A percentile compares a stretch with the other conserved stretches of the same genome.
These are phyloP conservation scores for Drosophila sucinea DNA, from an alignment of 1,140 invertebrate genomes.

Conservation along the genomic window DNA sequence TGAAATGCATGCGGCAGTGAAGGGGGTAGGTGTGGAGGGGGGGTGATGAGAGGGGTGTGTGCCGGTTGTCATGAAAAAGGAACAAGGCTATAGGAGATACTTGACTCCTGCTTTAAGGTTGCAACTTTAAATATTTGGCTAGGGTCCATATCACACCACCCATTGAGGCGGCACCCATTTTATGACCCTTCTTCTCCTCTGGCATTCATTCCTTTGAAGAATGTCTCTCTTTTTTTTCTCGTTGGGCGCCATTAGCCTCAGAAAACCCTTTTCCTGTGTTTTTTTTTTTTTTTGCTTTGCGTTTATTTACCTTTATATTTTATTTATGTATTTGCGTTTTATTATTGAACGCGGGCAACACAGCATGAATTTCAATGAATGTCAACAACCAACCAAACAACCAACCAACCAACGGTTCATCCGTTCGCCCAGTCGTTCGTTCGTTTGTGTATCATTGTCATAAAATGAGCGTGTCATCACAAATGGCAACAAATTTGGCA, in stretches of 20 bases:
- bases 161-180: constrained; percentile 57
- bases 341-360: constrained; percentile 74
- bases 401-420: not conserved
- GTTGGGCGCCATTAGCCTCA: constrained; percentile 59
- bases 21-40: not conserved
- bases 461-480: constrained; percentile 78
- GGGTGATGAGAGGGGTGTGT: not conserved
- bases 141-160: constrained; percentile 35
- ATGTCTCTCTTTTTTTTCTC: constrained; percentile 25
- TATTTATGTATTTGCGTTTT: constrained; percentile 80
- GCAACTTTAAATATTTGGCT: constrained; percentile 51
- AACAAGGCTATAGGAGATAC: constrained; percentile 10
- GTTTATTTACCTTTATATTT: constrained; percentile 82
- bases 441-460: constrained; percentile 60
- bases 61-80: not conserved
- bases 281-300: constrained; percentile 31
- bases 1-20: constrained; percentile 65
- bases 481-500: constrained; percentile 80
- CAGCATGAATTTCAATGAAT: constrained; percentile 80
- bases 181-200: constrained; percentile 32
- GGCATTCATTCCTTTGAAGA: constrained; percentile 22
- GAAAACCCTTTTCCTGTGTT: constrained; percentile 52
- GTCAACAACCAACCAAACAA: constrained; percentile 46
- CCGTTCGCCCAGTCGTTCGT: not conserved
- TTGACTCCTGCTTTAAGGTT: constrained; percentile 69